Evolutionary conservation across 1,140 invertebrate species (phyloP).

Genomic region (Tetragnatha versicolor): DNA sequence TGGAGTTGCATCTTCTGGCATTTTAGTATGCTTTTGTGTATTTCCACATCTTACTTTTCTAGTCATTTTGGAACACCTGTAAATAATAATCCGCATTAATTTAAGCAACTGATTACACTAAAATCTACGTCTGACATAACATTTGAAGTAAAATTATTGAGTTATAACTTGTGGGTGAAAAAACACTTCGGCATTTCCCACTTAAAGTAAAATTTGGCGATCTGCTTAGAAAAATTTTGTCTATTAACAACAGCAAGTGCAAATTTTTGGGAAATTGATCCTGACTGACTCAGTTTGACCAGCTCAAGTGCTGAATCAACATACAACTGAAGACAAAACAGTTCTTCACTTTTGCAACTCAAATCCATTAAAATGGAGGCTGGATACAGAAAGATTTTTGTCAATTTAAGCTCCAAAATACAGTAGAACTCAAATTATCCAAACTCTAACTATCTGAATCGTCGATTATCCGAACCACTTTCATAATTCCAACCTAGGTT

Average conservation of each 20-base stretch:
- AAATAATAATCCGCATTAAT: neutral
- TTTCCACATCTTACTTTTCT: constrained; percentile 30
- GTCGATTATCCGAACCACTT: too few species aligned
- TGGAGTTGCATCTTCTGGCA: constrained; percentile 50
- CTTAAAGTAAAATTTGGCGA: neutral
- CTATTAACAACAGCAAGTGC: neutral
- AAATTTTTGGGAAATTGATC: too few species aligned
- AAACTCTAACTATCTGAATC: too few species aligned
- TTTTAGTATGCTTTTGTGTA: constrained; percentile 27
- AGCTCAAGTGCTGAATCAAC: too few species aligned
- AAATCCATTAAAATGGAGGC: too few species aligned
- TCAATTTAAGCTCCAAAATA: too few species aligned
- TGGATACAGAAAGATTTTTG: too few species aligned
- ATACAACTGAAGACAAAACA: too few species aligned
- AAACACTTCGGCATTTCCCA: neutral
- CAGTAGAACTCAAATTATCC: too few species aligned
- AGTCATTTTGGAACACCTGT: constrained; percentile 32
- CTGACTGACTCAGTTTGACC: too few species aligned
- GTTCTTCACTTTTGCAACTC: too few species aligned
- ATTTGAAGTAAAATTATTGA: neutral
- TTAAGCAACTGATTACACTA: neutral
- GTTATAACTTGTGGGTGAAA: neutral
- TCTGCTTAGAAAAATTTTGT: neutral
- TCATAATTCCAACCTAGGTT: too few species aligned
- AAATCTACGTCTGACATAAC: neutral